These are phyloP conservation scores for Camponotus fellah DNA, from an alignment of 2,888 invertebrate species.

Conservation along the genomic window DNA sequence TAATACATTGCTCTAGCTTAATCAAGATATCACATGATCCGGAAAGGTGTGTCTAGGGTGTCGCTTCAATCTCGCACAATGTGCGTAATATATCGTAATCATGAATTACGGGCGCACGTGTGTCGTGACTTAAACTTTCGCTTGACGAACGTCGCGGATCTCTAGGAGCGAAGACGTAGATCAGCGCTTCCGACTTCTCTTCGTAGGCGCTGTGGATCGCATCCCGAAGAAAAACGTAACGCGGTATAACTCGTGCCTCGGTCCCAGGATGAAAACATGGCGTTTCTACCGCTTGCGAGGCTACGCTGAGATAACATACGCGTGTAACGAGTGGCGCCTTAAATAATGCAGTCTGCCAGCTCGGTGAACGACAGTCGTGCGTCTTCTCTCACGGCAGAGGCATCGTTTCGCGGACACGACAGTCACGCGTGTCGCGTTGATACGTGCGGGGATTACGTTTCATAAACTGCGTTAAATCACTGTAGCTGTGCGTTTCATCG, in stretches of 20 bases:
- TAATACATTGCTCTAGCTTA: not conserved
- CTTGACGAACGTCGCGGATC: slow-evolving; percentile 33
- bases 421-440: slow-evolving; percentile 69
- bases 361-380: slow-evolving; percentile 73
- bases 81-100: slow-evolving; percentile 33
- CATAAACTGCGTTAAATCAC: slow-evolving; percentile 78
- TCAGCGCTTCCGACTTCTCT: slow-evolving; percentile 6
- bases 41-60: slow-evolving; percentile 20
- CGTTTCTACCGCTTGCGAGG: slow-evolving; percentile 26
- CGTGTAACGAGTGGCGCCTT: slow-evolving; percentile 73
- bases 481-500: slow-evolving; percentile 52
- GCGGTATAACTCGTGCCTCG: slow-evolving; percentile 41
- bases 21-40: slow-evolving; percentile 28
- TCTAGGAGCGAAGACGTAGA: not conserved
- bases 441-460: slow-evolving; percentile 75
- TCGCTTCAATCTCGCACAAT: slow-evolving; percentile 29
- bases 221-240: not conserved
- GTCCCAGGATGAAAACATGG: slow-evolving; percentile 41
- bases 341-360: slow-evolving; percentile 77
- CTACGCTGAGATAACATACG: slow-evolving; percentile 53
- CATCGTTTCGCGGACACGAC: slow-evolving; percentile 55
- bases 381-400: slow-evolving; percentile 67
- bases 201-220: not conserved
- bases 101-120: slow-evolving; percentile 31
- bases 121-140: slow-evolving; percentile 34